Conservation (phyloP, 2,797 vertebrate species). For the Malurus leucopterus region DNA sequence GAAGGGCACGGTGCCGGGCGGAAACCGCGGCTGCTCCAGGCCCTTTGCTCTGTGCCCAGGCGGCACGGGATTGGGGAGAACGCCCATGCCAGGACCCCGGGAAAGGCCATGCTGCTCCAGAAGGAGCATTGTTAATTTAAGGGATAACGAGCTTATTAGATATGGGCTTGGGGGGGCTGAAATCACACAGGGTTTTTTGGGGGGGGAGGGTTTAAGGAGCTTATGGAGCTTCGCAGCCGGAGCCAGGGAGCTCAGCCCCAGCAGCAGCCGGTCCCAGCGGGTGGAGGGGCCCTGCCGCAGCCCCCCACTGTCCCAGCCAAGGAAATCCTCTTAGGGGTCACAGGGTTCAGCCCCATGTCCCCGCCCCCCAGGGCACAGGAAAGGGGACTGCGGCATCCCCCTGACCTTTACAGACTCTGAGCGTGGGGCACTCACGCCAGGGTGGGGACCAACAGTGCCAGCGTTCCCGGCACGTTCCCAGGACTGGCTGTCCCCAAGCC, state of each 20-base stretch:
- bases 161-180: not conserved
- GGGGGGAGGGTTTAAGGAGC: conserved; percentile 21
- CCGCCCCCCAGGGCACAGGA: not conserved
- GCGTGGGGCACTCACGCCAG: fast-evolving
- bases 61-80: not conserved
- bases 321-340: conserved; percentile 29
- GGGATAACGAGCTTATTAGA: conserved; percentile 33
- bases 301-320: not conserved
- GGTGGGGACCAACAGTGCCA: not conserved
- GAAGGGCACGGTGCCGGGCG: not conserved
- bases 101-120: not conserved
- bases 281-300: not conserved
- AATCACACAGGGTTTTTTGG: not conserved
- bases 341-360: not conserved
- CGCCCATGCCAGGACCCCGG: not conserved
- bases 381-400: not conserved
- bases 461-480: not conserved
- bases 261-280: not conserved
- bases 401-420: not conserved
- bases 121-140: not conserved
- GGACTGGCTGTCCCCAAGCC: not conserved
- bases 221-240: conserved; percentile 4
- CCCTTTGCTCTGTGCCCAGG: not conserved
- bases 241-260: not conserved
- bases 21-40: not conserved